A percentile compares a stretch with the other conserved stretches of the same genome.
Conservation (phyloP, 2,113 vertebrate genomes). For the Pterocles orientalis region DNA sequence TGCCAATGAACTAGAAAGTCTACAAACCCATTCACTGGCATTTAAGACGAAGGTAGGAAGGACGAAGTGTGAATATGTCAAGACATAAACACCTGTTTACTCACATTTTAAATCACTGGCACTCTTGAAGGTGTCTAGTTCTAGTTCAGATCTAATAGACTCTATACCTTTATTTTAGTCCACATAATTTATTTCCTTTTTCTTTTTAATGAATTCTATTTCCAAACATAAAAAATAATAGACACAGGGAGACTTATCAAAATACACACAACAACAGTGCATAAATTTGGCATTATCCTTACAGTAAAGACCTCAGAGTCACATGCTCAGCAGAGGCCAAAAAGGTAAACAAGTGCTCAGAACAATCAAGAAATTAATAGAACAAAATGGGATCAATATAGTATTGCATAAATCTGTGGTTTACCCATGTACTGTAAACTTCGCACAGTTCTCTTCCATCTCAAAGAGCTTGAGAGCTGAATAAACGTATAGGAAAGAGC, state of each 20-base stretch:
- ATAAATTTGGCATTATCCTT: not conserved
- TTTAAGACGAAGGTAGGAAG: not conserved
- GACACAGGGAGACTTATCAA: not conserved
- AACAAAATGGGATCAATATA: not conserved
- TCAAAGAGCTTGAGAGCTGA: not conserved
- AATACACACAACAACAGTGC: not conserved
- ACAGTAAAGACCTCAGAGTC: not conserved
- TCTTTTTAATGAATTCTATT: not conserved
- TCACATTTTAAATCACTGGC: not conserved
- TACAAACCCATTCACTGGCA: not conserved
- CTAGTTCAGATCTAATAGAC: not conserved
- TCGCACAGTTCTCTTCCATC: not conserved
- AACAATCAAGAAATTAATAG: not conserved
- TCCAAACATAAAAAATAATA: not conserved
- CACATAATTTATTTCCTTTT: not conserved
- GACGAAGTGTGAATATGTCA: not conserved
- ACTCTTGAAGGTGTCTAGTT: not conserved
- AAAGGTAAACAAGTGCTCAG: not conserved
- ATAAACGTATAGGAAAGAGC: not conserved
- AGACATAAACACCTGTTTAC: not conserved
- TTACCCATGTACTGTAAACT: not conserved
- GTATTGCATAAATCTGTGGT: not conserved
- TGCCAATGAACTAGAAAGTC: constrained; percentile 5
- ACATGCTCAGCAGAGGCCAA: not conserved
- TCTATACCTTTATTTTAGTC: not conserved